Evolutionary conservation across 2,888 invertebrate genomes (phyloP), one percentile per base, ranked within the genome.

Genomic region (Leptopterna dolabrata): DNA sequence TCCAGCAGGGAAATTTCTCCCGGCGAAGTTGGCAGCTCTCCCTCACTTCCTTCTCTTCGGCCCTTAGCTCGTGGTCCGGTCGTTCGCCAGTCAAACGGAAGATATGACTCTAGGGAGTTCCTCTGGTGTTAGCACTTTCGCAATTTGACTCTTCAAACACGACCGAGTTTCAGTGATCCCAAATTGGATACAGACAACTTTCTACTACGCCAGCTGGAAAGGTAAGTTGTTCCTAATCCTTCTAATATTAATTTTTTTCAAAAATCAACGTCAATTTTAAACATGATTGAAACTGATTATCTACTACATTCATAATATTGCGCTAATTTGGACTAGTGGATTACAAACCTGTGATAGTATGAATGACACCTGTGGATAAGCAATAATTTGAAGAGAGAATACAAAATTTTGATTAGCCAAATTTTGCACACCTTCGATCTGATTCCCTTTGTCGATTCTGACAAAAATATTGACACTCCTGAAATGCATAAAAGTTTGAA

Each of bases 81-180:
- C 29, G 81, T 47, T 14, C 81, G 81, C 51, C 81, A 81, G 81
- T 81, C 55, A 55, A 30, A 55, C 81, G 81, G 81, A 81, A 81
- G 81, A 51, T 81, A 81, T 81, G 81, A 47, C 14, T 29, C 45
- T 81, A 51, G 81, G 81, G 81, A 30, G 81, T 51, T 51, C 30
- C 47, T 55, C 55, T 30, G 51, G 43, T 45, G 43, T 55, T 19
- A 1, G 81, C 55, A 51, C 36, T 51, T 51, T n/a, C 55, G 36
- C 78, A 41, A 27, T 78, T 78, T 78, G 51, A 81, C 81, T n/a
- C n/a, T 47, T 29, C 51, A 29, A 51, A 81, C 81, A 51, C 81
- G 81, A 81, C 81, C 81, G 81, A 81, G 81, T 81, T 81, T 81
- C 29, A 81, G 81, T 81, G 81, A 30, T 81, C n/a, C 27, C 51